Evolutionary conservation across 92 coral and sea anemone species (phyloP).

Genomic region (Anthopleura xanthogrammica): DNA sequence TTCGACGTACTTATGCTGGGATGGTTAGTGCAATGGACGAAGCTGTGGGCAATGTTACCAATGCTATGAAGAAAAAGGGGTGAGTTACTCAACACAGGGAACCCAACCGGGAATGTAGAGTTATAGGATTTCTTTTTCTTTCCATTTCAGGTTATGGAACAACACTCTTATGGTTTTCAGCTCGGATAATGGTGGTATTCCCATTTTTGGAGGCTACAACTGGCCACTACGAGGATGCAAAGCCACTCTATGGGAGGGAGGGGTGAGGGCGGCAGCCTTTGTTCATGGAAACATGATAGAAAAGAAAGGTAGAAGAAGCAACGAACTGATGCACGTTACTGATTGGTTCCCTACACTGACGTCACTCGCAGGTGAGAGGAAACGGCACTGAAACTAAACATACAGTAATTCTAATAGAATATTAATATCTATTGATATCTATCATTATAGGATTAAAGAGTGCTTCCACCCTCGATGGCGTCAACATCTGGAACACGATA

Average conservation of each 20-base stretch:
- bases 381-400: too few relatives aligned
- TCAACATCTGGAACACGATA: constrained; percentile 58
- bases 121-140: too few relatives aligned
- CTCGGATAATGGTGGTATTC: constrained; percentile 69
- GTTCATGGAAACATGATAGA: constrained; percentile 62
- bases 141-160: constrained; percentile 52
- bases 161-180: constrained; percentile 56
- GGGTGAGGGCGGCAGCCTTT: constrained; percentile 66
- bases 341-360: constrained; percentile 76
- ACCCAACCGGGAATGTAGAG: not conserved
- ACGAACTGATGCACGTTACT: constrained; percentile 60
- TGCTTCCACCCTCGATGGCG: constrained; percentile 31
- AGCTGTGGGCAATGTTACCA: constrained; percentile 56
- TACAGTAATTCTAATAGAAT: too few relatives aligned
- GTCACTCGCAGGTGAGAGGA: constrained; percentile 47
- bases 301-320: constrained; percentile 43
- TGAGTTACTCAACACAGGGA: not conserved
- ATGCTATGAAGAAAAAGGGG: constrained; percentile 49
- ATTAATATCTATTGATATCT: too few relatives aligned
- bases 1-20: constrained; percentile 51
- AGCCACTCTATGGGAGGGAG: constrained; percentile 71
- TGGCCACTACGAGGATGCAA: constrained; percentile 75
- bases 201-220: constrained; percentile 53
- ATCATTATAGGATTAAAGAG: not conserved
- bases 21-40: constrained; percentile 65